These are phyloP conservation scores for Calidris pugnax DNA, from an alignment of 2,113 vertebrate genomes.

Conservation along the genomic window DNA sequence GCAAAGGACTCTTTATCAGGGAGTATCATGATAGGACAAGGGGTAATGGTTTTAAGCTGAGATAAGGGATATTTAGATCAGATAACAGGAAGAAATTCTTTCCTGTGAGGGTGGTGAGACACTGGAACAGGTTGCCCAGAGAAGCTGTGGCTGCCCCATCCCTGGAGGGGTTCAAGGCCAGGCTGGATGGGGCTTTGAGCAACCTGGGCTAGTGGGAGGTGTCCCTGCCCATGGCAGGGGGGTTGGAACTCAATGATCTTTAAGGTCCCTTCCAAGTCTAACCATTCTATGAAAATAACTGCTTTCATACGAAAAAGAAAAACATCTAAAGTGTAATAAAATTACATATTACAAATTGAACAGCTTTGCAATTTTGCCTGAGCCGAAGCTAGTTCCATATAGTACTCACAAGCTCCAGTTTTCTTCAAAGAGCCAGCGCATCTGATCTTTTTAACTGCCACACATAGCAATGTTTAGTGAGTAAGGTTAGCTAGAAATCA, in stretches of 20 bases:
- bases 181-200: not conserved
- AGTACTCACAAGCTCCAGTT: not conserved
- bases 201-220: not conserved
- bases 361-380: not conserved
- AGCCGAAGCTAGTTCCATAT: not conserved
- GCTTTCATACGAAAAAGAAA: not conserved
- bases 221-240: not conserved
- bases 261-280: not conserved
- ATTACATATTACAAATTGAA: not conserved
- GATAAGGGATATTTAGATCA: not conserved
- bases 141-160: not conserved
- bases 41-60: not conserved
- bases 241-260: not conserved
- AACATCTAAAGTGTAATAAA: not conserved
- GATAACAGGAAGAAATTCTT: too few species aligned
- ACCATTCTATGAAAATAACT: not conserved
- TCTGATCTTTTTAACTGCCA: not conserved
- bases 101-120: too few species aligned
- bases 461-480: not conserved
- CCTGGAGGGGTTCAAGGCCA: not conserved
- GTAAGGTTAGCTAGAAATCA: not conserved
- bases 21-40: not conserved
- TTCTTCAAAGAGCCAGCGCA: not conserved
- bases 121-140: too few species aligned
- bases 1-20: not conserved